Evolutionary conservation across 2,888 invertebrate genomes (phyloP), one percentile per base, ranked within the genome.

Genomic region (Phengaris alcon): DNA sequence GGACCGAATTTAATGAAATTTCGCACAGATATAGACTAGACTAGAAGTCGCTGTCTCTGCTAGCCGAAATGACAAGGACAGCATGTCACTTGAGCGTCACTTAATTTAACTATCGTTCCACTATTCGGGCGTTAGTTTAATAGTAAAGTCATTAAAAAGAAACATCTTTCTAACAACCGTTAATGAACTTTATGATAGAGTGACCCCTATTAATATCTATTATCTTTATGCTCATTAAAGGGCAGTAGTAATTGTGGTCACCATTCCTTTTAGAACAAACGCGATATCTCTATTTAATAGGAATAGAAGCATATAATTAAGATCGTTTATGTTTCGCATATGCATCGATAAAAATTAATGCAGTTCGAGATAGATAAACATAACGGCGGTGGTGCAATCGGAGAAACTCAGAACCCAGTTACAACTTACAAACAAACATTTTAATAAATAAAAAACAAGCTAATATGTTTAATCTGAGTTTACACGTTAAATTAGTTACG

Each of bases 281-380:
- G 35, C 35, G 64, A 64, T 64, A 64, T 64, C 64, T 64, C 64
- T 44, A 35, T 64, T 52, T 3, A 52, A 52, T 52, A 52, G 52
- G 12, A 64, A 35, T 22, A 64, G 64, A 35, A 64, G 64, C 64
- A 64, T 64, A 64, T 64, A 44, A 64, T 64, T 59, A 64, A 64
- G 35, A 64, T 35, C 35, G 64, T 44, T 35, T 35, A 64, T 64
- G 64, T 64, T 35, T 12, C 64, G 9, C 64, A 35, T 64, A 15
- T 64, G 64, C 64, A 64, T 64, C 35, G 35, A 64, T 64, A 64
- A 64, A 64, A 64, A 44, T 44, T 64, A 64, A 64, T 64, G 35
- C 13, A 12, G 64, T 35, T 12, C 6, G 35, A 64, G 64, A 7
- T 64, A 64, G 64, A 64, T 64, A 13, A 6, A 13, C 35, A 55